Conservation (phyloP, 2,888 invertebrate species). For the Cataglyphis cursor region DNA sequence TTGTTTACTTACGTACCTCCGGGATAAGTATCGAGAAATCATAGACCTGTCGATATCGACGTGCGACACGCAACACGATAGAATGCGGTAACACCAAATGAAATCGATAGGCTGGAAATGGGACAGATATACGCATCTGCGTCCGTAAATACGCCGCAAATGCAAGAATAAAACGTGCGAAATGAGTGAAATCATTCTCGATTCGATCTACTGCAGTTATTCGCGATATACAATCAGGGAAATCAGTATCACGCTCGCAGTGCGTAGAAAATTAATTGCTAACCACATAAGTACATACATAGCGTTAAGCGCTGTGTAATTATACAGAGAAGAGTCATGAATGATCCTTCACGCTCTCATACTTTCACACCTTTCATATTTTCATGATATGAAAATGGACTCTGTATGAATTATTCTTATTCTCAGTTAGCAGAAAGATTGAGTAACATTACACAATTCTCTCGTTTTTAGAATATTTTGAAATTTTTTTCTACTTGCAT, state of each 20-base stretch:
- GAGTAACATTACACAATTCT: background rate
- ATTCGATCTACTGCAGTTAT: constrained; percentile 26
- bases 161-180: constrained; percentile 57
- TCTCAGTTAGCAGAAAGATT: background rate
- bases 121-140: constrained; percentile 6
- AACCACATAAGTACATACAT: background rate
- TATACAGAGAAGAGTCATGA: background rate
- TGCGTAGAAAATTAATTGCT: background rate
- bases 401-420: background rate
- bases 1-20: constrained; percentile 52
- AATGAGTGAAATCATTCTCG: constrained; percentile 63
- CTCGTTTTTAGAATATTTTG: background rate
- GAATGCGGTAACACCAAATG: constrained; percentile 26
- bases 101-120: constrained; percentile 37
- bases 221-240: background rate
- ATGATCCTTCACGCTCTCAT: background rate
- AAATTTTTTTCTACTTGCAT: background rate
- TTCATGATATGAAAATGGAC: background rate
- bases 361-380: background rate
- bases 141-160: background rate
- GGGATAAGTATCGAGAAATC: constrained; percentile 44
- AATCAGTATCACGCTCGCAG: background rate
- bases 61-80: constrained; percentile 17
- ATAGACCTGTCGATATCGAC: constrained; percentile 24
- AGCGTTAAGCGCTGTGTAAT: background rate